Evolutionary conservation across 2,797 vertebrate species (phyloP).

Genomic region (Paramormyrops hopkinsi): DNA sequence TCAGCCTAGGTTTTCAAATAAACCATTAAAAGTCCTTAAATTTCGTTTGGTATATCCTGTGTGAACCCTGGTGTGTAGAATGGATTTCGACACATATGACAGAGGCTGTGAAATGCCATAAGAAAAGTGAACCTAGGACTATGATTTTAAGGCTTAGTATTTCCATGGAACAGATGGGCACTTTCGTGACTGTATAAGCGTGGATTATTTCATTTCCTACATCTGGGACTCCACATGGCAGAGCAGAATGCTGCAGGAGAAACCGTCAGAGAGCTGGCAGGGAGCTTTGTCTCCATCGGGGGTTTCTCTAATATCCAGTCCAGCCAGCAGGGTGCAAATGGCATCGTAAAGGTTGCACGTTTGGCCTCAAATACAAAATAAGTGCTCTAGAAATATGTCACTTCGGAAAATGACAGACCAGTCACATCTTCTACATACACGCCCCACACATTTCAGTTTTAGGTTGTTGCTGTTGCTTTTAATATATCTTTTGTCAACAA

Average conservation of each 20-base stretch:
- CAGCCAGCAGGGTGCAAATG: constrained; percentile 30
- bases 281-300: constrained; percentile 36
- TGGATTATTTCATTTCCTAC: constrained; percentile 76
- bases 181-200: constrained; percentile 64
- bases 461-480: neutral
- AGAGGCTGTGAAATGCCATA: constrained; percentile 72
- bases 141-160: constrained; percentile 58
- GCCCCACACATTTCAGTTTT: neutral
- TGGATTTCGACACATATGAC: constrained; percentile 38
- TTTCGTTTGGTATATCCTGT: neutral
- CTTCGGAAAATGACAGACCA: neutral
- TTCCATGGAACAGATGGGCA: constrained; percentile 72
- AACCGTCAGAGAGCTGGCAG: constrained; percentile 49
- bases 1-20: neutral
- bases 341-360: constrained; percentile 49
- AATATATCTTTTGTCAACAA: neutral
- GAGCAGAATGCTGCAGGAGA: constrained; percentile 62
- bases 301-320: constrained; percentile 34
- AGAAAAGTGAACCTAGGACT: constrained; percentile 62
- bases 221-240: constrained; percentile 72
- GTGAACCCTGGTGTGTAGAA: neutral
- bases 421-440: neutral
- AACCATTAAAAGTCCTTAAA: neutral
- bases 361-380: constrained; percentile 15
- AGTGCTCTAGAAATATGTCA: constrained; percentile 2